phyloP scores from a whole-genome alignment of 2,113 vertebrate genomes.

The Hippocampus comes region DNA sequence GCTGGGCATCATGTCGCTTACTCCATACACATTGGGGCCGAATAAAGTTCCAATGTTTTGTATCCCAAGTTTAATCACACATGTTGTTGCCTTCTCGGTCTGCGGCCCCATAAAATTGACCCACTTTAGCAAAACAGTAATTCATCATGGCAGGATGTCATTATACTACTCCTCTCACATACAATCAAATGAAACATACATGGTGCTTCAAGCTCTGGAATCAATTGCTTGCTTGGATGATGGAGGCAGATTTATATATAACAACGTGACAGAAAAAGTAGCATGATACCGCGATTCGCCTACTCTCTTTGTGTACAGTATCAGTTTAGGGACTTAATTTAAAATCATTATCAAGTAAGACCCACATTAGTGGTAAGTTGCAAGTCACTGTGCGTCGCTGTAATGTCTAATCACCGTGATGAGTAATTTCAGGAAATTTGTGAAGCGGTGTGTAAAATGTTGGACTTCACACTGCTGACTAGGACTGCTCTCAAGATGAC shows the following conservation, averaged over 20 bases:
- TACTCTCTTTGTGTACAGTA: neutral
- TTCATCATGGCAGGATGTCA: constrained; percentile 13
- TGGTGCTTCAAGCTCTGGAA: neutral
- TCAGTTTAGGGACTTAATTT: neutral
- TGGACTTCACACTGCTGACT: constrained; percentile 1
- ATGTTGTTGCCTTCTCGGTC: constrained; percentile 21
- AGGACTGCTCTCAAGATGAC: constrained; percentile 3
- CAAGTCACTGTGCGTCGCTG: neutral
- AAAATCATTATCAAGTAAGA: neutral
- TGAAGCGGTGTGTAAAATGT: neutral
- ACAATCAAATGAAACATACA: constrained; percentile 1
- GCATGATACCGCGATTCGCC: neutral
- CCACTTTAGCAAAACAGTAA: constrained; percentile 7
- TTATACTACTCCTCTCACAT: neutral
- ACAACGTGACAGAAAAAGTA: neutral
- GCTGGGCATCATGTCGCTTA: constrained; percentile 12
- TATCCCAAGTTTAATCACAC: constrained; percentile 4
- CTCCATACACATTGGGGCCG: constrained; percentile 6
- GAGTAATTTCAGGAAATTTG: neutral
- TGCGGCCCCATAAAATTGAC: constrained; percentile 5
- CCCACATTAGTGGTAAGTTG: neutral
- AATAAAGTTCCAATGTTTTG: constrained; percentile 15
- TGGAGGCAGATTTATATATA: neutral
- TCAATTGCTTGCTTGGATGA: neutral
- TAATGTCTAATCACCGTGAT: neutral